Evolutionary conservation across 2,888 invertebrate genomes (phyloP).

Genomic region (Lamproptera curius): DNA sequence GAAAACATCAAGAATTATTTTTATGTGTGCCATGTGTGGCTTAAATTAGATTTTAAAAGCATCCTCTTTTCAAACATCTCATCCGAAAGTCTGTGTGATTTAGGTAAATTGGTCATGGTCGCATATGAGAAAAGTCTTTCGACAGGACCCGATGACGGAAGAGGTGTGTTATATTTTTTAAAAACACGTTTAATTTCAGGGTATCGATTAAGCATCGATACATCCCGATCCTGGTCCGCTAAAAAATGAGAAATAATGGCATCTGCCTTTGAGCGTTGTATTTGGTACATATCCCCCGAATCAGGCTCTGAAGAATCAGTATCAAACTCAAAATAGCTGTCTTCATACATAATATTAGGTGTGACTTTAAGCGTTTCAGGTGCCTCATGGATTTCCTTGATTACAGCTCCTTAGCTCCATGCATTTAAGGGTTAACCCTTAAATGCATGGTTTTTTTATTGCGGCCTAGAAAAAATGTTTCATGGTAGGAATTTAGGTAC

Average conservation of each 20-base stretch:
- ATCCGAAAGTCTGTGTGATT: slow-evolving; percentile 12
- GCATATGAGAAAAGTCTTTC: slow-evolving; percentile 25
- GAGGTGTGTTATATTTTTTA: slow-evolving; percentile 25
- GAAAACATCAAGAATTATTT: too few relatives aligned
- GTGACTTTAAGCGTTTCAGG: not conserved
- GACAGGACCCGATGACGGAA: slow-evolving; percentile 25
- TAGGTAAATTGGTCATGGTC: slow-evolving; percentile 20
- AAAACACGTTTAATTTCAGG: slow-evolving; percentile 27
- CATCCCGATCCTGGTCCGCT: slow-evolving; percentile 25
- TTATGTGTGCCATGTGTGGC: not conserved
- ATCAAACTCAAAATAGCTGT: not conserved
- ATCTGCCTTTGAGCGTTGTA: not conserved
- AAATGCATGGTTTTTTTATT: slow-evolving; percentile 4
- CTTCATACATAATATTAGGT: not conserved
- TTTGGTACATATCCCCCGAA: too few relatives aligned
- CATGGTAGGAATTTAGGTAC: not conserved
- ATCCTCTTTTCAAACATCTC: slow-evolving; percentile 2
- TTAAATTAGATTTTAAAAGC: not conserved
- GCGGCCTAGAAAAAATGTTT: not conserved
- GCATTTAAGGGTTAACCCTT: too few relatives aligned
- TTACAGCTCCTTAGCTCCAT: too few relatives aligned
- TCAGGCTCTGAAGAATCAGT: too few relatives aligned
- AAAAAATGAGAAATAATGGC: not conserved
- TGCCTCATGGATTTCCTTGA: not conserved
- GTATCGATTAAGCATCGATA: slow-evolving; percentile 22